Conservation (phyloP, 2,797 vertebrate species). For the Poecilia wingei region DNA sequence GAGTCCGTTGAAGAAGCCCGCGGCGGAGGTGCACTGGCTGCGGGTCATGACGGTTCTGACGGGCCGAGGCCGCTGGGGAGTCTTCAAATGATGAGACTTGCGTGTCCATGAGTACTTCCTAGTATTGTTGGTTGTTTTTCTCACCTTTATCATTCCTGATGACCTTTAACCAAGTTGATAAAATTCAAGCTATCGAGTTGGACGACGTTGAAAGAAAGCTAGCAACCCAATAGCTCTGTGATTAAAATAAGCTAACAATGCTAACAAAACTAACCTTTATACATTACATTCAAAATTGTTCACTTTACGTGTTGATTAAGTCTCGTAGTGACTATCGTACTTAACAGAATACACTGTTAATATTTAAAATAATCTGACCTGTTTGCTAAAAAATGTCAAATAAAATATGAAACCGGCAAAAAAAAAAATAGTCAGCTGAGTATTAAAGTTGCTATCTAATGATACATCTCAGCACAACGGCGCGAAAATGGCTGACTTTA, state of each 20-base stretch:
- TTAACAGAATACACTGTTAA: neutral
- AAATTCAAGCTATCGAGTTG: neutral
- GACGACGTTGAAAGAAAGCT: neutral
- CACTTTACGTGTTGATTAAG: neutral
- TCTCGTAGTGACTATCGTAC: neutral
- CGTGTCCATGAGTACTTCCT: neutral
- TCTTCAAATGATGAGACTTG: neutral
- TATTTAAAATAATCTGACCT: slow-evolving; percentile 1
- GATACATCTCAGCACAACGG: neutral
- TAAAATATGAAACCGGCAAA: neutral
- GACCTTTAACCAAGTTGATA: neutral
- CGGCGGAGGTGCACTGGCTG: slow-evolving; percentile 24
- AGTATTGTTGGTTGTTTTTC: slow-evolving; percentile 1
- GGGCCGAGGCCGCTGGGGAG: neutral
- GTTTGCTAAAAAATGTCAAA: neutral
- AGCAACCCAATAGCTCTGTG: too few relatives aligned
- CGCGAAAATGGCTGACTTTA: slow-evolving; percentile 36
- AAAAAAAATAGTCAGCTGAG: neutral
- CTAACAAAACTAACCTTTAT: neutral
- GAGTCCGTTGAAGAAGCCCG: slow-evolving; percentile 57
- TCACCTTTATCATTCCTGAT: slow-evolving; percentile 18
- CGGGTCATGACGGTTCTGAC: slow-evolving; percentile 54
- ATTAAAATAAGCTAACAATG: neutral
- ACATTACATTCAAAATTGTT: neutral
- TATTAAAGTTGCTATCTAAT: neutral